phyloP scores from a whole-genome alignment of 2,797 vertebrate species.

The Sebastes flavidus region DNA sequence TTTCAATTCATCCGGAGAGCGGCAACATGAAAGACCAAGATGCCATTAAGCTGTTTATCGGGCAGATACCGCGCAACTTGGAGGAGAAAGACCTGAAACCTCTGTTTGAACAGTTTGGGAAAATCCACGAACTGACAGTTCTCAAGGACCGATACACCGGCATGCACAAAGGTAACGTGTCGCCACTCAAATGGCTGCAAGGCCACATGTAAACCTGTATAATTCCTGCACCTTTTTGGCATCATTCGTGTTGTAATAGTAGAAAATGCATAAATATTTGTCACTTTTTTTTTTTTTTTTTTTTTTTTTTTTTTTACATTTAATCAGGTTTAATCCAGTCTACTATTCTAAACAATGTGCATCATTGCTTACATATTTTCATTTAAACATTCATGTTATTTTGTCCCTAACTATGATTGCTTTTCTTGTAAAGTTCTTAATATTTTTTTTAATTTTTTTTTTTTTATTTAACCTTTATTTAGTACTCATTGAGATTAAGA shows the following conservation, averaged over 20 bases:
- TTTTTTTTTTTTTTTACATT: background rate
- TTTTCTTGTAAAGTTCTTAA: background rate
- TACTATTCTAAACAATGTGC: background rate
- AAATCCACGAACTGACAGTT: conserved; percentile 98
- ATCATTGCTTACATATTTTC: conserved; percentile 3
- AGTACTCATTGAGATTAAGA: too few species aligned
- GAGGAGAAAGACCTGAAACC: conserved; percentile 97
- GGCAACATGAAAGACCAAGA: conserved; percentile 97
- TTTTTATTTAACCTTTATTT: too few species aligned
- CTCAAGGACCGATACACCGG: conserved; percentile 98
- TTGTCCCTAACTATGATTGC: background rate
- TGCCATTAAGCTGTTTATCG: conserved; percentile 99
- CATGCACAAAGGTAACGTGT: conserved; percentile 96
- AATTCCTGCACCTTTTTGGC: background rate
- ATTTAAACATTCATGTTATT: background rate
- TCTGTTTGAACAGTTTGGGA: conserved; percentile 98
- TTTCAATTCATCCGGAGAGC: conserved; percentile 92
- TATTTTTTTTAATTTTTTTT: background rate
- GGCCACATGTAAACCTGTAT: conserved; percentile 14
- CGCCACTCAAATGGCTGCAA: conserved; percentile 40
- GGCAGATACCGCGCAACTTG: conserved; percentile 98
- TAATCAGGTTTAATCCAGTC: background rate
- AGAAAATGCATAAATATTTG: background rate
- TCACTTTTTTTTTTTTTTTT: background rate
- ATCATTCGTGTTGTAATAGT: background rate